Conservation (phyloP, 2,797 vertebrate species). For the Chromobotia macracanthus region DNA sequence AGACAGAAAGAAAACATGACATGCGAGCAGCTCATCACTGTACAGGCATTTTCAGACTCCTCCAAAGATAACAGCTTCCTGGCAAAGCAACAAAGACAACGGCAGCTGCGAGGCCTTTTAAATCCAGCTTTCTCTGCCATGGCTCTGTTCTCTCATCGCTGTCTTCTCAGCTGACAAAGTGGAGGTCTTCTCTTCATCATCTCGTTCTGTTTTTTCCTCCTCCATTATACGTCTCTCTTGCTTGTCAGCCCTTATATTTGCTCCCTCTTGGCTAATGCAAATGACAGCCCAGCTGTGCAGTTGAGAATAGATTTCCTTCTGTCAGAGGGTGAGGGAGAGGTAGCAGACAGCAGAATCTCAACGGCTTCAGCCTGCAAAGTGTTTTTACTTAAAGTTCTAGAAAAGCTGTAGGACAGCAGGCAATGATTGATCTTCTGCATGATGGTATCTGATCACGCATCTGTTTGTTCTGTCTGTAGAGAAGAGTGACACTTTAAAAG, state of each 20-base stretch:
- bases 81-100: constrained; percentile 49
- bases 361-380: constrained; percentile 13
- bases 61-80: constrained; percentile 59
- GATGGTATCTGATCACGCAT: constrained; percentile 12
- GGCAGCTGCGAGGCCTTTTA: constrained; percentile 57
- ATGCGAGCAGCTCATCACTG: constrained; percentile 47
- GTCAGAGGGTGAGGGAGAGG: constrained; percentile 36
- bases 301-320: constrained; percentile 22
- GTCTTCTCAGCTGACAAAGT: constrained; percentile 42
- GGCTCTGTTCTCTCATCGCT: constrained; percentile 29
- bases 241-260: constrained; percentile 26
- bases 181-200: constrained; percentile 28
- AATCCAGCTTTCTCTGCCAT: constrained; percentile 33
- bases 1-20: constrained; percentile 50
- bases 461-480: constrained; percentile 23
- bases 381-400: background rate
- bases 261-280: constrained; percentile 35
- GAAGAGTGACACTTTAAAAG: background rate
- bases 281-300: constrained; percentile 45
- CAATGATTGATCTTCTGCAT: background rate
- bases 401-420: constrained; percentile 10
- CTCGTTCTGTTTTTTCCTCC: constrained; percentile 38
- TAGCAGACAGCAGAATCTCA: constrained; percentile 26
- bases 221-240: constrained; percentile 23
- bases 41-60: constrained; percentile 43